Percentiles rank a stretch among this genome's conserved stretches.
phyloP scores from a whole-genome alignment of 2,888 invertebrate genomes.

The Rhaphigaster nebulosa region DNA sequence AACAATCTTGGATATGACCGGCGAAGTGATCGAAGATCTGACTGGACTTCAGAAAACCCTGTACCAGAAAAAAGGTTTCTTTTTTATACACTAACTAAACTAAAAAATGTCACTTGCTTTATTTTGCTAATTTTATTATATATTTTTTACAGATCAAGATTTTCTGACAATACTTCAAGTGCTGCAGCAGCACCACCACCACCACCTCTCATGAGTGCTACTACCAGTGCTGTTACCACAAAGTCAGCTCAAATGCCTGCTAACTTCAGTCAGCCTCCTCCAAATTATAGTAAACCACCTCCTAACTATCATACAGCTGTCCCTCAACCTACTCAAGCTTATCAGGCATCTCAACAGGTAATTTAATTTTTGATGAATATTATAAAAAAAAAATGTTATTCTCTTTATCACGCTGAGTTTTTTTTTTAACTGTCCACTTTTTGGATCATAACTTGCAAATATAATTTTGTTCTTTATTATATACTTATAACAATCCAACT shows the following conservation, averaged over 20 bases:
- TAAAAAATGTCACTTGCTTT: neutral
- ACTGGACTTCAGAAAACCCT: conserved; percentile 20
- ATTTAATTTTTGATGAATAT: neutral
- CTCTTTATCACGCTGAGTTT: too few species aligned
- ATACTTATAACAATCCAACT: too few species aligned
- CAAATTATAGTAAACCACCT: conserved; percentile 51
- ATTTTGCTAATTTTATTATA: neutral
- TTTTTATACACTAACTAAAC: neutral
- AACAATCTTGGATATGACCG: conserved; percentile 50
- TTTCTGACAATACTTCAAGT: conserved; percentile 51
- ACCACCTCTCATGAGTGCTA: conserved; percentile 41
- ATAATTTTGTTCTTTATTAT: too few species aligned
- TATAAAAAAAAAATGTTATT: neutral
- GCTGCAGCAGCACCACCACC: conserved; percentile 34
- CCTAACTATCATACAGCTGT: conserved; percentile 22
- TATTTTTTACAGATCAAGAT: conserved; percentile 49
- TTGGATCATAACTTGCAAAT: too few species aligned
- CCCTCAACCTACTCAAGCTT: conserved; percentile 51
- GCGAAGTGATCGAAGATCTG: conserved; percentile 49
- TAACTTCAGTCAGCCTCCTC: conserved; percentile 58
- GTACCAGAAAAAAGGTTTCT: conserved; percentile 54
- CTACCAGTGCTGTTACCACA: conserved; percentile 42
- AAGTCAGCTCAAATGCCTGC: conserved; percentile 46
- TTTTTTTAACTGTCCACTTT: too few species aligned
- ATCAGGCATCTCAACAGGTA: conserved; percentile 50